Conservation (phyloP, 2,113 vertebrate species). For the Charadrius vociferus region DNA sequence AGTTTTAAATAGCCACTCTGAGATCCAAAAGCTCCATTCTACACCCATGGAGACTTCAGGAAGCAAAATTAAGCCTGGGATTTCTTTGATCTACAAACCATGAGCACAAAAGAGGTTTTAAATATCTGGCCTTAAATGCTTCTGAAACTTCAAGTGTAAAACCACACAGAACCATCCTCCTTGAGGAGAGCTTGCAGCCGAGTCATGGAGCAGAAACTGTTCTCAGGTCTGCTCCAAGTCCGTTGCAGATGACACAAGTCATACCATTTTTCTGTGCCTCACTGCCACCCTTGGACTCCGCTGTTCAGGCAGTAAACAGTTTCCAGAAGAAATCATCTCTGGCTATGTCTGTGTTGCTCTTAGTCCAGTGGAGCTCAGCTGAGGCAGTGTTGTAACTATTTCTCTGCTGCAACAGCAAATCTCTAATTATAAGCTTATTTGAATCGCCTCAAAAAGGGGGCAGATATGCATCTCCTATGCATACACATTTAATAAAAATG, state of each 20-base stretch:
- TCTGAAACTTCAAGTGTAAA: not conserved
- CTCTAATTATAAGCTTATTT: constrained; percentile 54
- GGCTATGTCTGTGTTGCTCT: not conserved
- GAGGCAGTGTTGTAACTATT: not conserved
- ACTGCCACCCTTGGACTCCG: not conserved
- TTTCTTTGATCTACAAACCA: not conserved
- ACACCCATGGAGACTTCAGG: not conserved
- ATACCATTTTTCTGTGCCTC: not conserved
- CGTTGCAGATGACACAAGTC: not conserved
- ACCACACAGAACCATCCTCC: not conserved
- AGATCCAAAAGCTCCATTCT: not conserved
- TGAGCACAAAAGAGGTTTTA: not conserved
- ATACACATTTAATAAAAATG: constrained; percentile 24
- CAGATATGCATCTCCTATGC: not conserved
- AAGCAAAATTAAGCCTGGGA: not conserved
- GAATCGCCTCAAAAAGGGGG: constrained; percentile 23
- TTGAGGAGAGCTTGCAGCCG: not conserved
- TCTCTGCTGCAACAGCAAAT: constrained; percentile 38
- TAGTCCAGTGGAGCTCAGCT: not conserved
- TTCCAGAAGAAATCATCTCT: not conserved
- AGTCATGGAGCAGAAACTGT: not conserved
- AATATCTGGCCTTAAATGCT: not conserved
- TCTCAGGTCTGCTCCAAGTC: not conserved
- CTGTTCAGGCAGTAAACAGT: not conserved
- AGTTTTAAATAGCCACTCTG: not conserved